Conservation (phyloP, 1,140 invertebrate genomes). For the Leptinotarsa defecta region DNA sequence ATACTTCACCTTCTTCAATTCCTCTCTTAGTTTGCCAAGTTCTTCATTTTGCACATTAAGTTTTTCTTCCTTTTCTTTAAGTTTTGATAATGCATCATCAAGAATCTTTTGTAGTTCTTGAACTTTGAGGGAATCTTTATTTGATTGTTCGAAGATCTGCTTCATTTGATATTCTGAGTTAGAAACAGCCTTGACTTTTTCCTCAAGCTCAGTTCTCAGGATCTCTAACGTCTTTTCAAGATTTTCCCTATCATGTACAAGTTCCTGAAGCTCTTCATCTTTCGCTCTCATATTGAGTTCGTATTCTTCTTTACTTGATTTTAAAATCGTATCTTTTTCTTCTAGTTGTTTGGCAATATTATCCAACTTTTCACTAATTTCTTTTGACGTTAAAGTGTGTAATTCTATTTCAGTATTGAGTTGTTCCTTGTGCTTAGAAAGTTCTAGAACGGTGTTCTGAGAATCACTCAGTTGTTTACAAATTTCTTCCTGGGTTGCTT, state of each 20-base stretch:
- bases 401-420: conserved; percentile 19
- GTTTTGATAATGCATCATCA: background rate
- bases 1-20: conserved; percentile 31
- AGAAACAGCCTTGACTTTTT: conserved; percentile 1
- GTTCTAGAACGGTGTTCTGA: conserved; percentile 12
- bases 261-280: conserved; percentile 24
- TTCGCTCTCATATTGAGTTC: conserved; percentile 22
- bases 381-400: conserved; percentile 10
- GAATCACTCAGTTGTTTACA: conserved; percentile 12
- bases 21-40: conserved; percentile 29
- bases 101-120: conserved; percentile 24
- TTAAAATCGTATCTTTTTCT: conserved; percentile 21
- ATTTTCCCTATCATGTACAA: background rate
- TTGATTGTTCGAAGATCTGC: conserved; percentile 6
- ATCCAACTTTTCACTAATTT: conserved; percentile 16
- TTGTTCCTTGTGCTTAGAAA: conserved; percentile 24
- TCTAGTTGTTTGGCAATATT: conserved; percentile 22
- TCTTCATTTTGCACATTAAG: conserved; percentile 22
- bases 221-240: conserved; percentile 3
- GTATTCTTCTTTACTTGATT: conserved; percentile 28
- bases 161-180: conserved; percentile 23
- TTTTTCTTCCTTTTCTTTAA: conserved; percentile 29
- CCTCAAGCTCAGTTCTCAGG: conserved; percentile 16
- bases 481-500: background rate
- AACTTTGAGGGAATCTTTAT: conserved; percentile 4